Evolutionary conservation across 2,888 invertebrate species (phyloP), one percentile per base, ranked within the genome.

Genomic region (Caenorhabditis sp.): DNA sequence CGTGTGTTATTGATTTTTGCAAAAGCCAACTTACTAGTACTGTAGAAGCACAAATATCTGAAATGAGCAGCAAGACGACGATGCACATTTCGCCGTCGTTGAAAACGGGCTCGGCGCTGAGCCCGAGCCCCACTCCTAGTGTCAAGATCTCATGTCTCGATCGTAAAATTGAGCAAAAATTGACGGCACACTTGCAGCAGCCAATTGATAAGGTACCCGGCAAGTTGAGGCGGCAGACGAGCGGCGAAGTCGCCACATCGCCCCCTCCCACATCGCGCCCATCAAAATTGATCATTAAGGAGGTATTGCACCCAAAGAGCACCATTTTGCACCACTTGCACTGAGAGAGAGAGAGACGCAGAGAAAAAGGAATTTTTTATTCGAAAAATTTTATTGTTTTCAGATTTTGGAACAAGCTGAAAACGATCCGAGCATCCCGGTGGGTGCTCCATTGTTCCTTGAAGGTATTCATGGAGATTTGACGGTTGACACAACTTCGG

Each of bases 401-500:
- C 72, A 82, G 82, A 67, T 82, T 8, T 72, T 82, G 36, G 78
- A 79, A 52, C 67, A 73, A 54, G 80, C 78, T 10, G 82, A 82
- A 60, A 76, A 76, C 73, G 81, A 85, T 57, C 85, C 85, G 31
- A 62, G 71, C 1, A 78, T 87, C 12, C 85, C 87, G 17, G 80
- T 86, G 26, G 85, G 85, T 4, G 83, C 83, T 17, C 86, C 87
- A 23, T 71, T 85, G 26, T 85, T 87, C 77, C 73, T 87, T 38
- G 84, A 85, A 69, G 82, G 77, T 43, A 72, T 86, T 31, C 69
- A 81, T 59, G 70, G 76, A 10, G 73, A 73, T 50, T 62, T 79
- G 17, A 69, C 63, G 53, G 62, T 82, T 31, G 73, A 80, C 59
- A 74, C 78, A 17, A 68, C 73, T 7, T 60, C 64, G 12, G 59